Conservation (phyloP, 2,113 vertebrate genomes). For the Vidua chalybeata region DNA sequence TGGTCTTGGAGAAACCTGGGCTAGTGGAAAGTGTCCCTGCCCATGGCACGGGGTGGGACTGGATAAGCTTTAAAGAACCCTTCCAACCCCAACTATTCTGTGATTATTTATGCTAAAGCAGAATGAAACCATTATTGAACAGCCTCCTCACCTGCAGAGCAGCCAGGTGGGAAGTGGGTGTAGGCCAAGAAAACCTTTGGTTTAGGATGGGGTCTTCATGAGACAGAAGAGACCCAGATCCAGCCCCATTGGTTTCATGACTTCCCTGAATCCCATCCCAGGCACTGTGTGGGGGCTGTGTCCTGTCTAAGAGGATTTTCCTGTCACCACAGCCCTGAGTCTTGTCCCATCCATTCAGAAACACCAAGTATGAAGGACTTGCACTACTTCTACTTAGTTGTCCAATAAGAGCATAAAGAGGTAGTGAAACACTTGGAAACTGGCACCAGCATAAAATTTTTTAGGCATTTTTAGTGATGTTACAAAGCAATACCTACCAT, state of each 20-base stretch:
- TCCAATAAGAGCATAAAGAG: neutral
- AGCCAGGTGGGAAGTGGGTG: neutral
- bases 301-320: neutral
- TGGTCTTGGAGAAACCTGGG: neutral
- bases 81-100: neutral
- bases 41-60: neutral
- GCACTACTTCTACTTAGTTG: neutral
- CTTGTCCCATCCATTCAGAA: neutral
- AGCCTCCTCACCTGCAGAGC: neutral
- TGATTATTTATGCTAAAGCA: neutral
- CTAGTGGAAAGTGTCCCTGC: neutral
- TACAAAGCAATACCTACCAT: neutral
- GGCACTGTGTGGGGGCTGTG: neutral
- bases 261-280: neutral
- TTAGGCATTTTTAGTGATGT: neutral
- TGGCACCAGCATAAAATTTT: fast-evolving
- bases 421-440: neutral
- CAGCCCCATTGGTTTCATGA: neutral
- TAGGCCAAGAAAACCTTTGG: neutral
- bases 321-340: neutral
- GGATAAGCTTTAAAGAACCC: neutral
- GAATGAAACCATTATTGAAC: neutral
- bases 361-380: neutral
- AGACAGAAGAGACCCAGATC: neutral
- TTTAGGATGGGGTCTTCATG: neutral